Conservation (phyloP, 2,113 vertebrate genomes). For the Oncorhynchus mykiss region DNA sequence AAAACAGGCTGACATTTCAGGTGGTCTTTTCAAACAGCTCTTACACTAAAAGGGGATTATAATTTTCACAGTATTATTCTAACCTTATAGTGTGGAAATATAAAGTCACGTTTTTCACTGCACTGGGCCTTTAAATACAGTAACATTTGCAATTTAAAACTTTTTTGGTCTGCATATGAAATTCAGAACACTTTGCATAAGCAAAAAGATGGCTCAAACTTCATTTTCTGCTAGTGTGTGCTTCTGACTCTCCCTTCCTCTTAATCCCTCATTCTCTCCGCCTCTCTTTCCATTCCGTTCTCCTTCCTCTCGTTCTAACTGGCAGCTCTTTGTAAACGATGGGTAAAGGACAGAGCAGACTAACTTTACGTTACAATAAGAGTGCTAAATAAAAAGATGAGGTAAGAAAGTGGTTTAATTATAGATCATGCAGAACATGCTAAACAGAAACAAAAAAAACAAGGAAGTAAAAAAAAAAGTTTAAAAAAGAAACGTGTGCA, state of each 20-base stretch:
- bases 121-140: conserved; percentile 77
- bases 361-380: conserved; percentile 80
- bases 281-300: not conserved
- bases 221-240: conserved; percentile 74
- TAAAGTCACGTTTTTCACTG: too few relatives aligned
- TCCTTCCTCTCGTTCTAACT: conserved; percentile 17
- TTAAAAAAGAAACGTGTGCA: conserved; percentile 82
- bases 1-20: too few relatives aligned
- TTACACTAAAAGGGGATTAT: too few relatives aligned
- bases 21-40: too few relatives aligned
- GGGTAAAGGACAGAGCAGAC: conserved; percentile 74
- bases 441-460: conserved; percentile 81
- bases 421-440: conserved; percentile 94
- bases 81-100: too few relatives aligned
- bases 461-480: conserved; percentile 81
- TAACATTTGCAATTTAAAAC: conserved; percentile 80
- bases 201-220: conserved; percentile 84
- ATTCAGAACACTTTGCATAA: conserved; percentile 86
- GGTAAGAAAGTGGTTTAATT: conserved; percentile 92
- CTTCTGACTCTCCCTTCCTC: conserved; percentile 71
- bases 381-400: conserved; percentile 89
- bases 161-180: conserved; percentile 76
- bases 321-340: conserved; percentile 31
- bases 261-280: not conserved
- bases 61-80: too few relatives aligned